phyloP scores from a whole-genome alignment of 2,888 invertebrate genomes.

The Calameuta filiformis region DNA sequence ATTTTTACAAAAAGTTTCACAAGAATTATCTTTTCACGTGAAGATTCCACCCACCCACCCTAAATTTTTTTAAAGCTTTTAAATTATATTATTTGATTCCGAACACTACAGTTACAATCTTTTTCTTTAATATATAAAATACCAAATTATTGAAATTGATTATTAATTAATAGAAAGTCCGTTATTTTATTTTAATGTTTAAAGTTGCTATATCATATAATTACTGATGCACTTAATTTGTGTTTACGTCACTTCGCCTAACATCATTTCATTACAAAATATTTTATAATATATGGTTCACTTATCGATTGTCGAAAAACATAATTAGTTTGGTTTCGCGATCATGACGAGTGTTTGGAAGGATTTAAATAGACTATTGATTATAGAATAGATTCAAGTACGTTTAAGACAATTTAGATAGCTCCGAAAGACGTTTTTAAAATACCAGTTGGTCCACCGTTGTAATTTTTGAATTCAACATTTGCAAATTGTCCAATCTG shows the following conservation, averaged over 20 bases:
- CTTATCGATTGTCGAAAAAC: background rate
- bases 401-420: background rate
- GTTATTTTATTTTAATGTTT: background rate
- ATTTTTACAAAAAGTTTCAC: background rate
- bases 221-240: background rate
- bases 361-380: background rate
- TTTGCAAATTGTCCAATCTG: background rate
- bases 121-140: background rate
- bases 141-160: background rate
- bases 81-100: background rate
- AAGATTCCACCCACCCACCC: slow-evolving; percentile 18
- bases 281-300: background rate
- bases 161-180: background rate
- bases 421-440: background rate
- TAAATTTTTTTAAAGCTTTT: background rate
- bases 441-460: background rate
- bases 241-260: slow-evolving; percentile 57
- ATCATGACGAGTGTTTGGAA: background rate
- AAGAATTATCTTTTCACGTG: background rate
- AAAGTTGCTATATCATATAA: background rate
- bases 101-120: background rate
- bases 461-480: background rate
- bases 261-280: slow-evolving; percentile 41
- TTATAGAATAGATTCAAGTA: background rate
- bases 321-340: background rate